These are phyloP conservation scores for Ashinkailepas kermadecensis DNA, from an alignment of 2,888 invertebrate species.

Conservation along the genomic window DNA sequence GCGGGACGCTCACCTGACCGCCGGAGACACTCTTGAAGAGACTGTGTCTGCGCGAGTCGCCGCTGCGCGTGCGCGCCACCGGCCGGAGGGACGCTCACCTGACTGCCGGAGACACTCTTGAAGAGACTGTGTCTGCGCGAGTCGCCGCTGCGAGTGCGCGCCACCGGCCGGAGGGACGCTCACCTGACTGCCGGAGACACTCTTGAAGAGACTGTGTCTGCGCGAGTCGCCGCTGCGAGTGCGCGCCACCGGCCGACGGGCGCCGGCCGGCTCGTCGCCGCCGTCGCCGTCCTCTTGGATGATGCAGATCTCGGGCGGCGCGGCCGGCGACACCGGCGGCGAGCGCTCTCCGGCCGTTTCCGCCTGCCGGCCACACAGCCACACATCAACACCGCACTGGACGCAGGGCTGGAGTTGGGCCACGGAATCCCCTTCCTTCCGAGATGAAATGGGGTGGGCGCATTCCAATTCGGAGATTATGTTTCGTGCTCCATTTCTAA, in stretches of 20 bases:
- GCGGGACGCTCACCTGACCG: constrained; percentile 9
- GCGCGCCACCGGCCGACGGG: constrained; percentile 36
- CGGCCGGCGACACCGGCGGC: background rate
- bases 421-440: no score
- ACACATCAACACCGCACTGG: background rate
- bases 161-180: background rate
- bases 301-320: constrained; percentile 17
- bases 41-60: constrained; percentile 22
- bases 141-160: constrained; percentile 23
- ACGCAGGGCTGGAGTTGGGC: no score
- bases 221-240: constrained; percentile 24
- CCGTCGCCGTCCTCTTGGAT: constrained; percentile 35
- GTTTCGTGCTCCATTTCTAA: no score
- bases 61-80: constrained; percentile 24
- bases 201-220: constrained; percentile 18
- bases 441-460: no score
- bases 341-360: background rate
- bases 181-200: constrained; percentile 11
- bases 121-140: constrained; percentile 21
- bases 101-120: constrained; percentile 16
- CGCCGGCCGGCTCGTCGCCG: constrained; percentile 39
- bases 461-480: no score
- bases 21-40: constrained; percentile 20
- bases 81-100: no score
- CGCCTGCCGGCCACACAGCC: background rate